phyloP scores from a whole-genome alignment of 2,113 vertebrate genomes.

The Pogonocichla stellata region DNA sequence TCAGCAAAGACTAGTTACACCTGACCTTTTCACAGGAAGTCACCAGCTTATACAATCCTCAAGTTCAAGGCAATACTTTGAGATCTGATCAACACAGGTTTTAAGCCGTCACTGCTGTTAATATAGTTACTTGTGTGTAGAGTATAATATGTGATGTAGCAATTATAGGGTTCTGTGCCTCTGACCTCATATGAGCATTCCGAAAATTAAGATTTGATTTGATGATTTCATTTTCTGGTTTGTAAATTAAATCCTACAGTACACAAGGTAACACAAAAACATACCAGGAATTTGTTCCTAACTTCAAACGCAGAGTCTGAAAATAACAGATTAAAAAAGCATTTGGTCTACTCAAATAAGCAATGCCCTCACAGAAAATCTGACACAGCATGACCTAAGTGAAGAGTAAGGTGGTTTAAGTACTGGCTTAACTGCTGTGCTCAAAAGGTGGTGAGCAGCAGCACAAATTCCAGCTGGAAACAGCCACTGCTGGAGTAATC shows the following conservation, averaged over 20 bases:
- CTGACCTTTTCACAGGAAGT: background rate
- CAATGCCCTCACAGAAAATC: background rate
- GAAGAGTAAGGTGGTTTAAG: background rate
- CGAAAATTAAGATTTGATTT: background rate
- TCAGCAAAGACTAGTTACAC: background rate
- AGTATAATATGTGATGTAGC: accelerated
- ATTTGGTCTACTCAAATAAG: background rate
- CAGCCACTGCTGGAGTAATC: background rate
- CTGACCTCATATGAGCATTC: accelerated
- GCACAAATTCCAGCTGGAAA: background rate
- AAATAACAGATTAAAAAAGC: background rate
- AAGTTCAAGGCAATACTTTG: background rate
- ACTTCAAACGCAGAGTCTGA: background rate
- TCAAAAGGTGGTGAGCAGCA: background rate
- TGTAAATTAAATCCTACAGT: background rate
- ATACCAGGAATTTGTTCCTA: background rate
- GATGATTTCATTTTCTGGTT: background rate
- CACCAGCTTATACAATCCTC: background rate
- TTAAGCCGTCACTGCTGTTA: background rate
- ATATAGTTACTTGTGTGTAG: background rate
- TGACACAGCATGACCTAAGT: background rate
- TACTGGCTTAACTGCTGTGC: background rate
- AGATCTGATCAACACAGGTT: background rate
- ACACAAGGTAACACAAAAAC: background rate
- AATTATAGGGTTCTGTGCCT: background rate